Base-by-base conservation (phyloP, 2,113 vertebrate species). In the Ctenodactylus gundi region DNA sequence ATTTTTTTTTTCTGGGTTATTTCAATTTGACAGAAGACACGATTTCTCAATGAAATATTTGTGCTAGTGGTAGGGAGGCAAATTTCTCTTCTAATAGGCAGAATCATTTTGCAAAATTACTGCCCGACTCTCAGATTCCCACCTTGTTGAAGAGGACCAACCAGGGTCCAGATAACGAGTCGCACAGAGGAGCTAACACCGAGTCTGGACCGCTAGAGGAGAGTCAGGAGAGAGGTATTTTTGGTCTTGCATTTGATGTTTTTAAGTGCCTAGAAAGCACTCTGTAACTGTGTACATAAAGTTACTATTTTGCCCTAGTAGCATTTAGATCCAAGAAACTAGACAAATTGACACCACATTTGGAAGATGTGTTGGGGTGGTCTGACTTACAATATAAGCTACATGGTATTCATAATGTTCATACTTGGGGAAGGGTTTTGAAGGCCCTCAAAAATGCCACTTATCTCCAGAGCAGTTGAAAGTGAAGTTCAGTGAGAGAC, bases 31-130 rank as follows among this genome's bases (percentile, higher is more conserved):
- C 68, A 89, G 44, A 82, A 94, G 85, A 82, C 51, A 65, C 78
- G 67, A 93, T 92, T 34, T n/a, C n/a, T 90, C 87, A 89, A 93
- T 92, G 44, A 94, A 81, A 90, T 87, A 95, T 88, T 58, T 90
- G 57, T 91, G 29, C 10, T 41, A 31, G 44, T 60, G 13, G 65
- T 70, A 76, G 41, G 25, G 36, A 88, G 41, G 58, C 70, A 90
- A 88, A 83, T 84, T 91, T 95, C 29, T 23, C 53, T 91, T 34
- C n/a, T 4, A 31, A 41, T 75, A 87, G 77, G 81, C 15, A 91
- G 49, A 85, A 60, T 60, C 9, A 39, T 85, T 91, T n/a, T 46
- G 60, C 80, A 53, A 86, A 91, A 90, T 78, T 73, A 80, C 49
- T 73, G 67, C 62, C 80, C 55, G 34, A 72, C 29, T 75, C 39